Base-by-base conservation (phyloP, 2,113 vertebrate genomes). In the Proterorhinus semilunaris region DNA sequence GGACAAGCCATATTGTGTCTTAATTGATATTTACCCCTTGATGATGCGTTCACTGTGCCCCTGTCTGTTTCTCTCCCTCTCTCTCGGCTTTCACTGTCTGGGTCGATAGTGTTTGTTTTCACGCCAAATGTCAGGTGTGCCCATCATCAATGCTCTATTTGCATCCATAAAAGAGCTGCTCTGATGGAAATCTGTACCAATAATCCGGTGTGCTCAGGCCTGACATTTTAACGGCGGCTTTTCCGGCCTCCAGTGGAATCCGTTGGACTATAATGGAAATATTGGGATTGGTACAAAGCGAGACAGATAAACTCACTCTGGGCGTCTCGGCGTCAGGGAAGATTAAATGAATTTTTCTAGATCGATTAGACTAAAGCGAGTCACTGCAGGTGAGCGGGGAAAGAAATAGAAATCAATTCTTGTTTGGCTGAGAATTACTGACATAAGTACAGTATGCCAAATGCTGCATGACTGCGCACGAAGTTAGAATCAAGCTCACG, bases 161-260 rank as follows among this genome's bases (percentile, higher is more conserved):
- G 63, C 75, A 78, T 82, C 54, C 70, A 54, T 8, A 66, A 63
- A 16, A 16, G 7, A 44, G 11, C 11, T 50, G 57, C 54, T 66
- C 62, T 69, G 74, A 86, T 65, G 66, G 48, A 73, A 84, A 88
- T 86, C 79, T 51, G 78, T 83, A 53, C 27, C 69, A 81, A 86
- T 78, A 62, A 76, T 76, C 54, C 48, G 42, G 42, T 2, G 42
- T 64, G 62, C 17, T 51, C 50, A 0, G 16, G 71, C 52, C 69
- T 88, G 87, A 84, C 84, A 85, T 86, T 89, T 85, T 73, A 46
- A 74, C 66, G 66, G 65, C 87, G 82, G 76, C 82, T 76, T 84
- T 85, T 5, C 80, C 77, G 74, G 44, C 61, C 54, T 42, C 72
- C 61, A 69, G 49, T 54, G 16, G 13, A 73, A 81, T 65, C 36